phyloP scores from a whole-genome alignment of 35 echinoderm and acorn worm species.

The Apostichopus californicus region DNA sequence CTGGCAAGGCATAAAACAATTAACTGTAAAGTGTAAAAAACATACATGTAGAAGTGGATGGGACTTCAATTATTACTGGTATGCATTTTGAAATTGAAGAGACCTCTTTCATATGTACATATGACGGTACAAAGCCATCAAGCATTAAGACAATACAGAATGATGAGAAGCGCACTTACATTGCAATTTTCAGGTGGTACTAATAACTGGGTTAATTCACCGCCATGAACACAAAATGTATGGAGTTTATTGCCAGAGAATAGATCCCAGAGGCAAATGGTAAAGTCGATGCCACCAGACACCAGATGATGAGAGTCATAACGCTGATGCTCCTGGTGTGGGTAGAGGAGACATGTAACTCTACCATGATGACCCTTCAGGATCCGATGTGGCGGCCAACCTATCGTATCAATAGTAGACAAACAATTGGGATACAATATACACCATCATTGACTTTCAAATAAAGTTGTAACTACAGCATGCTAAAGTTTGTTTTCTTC shows the following conservation, averaged over 20 bases:
- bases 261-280: slow-evolving; percentile 89
- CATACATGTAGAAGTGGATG: too few species aligned
- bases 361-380: slow-evolving; percentile 94
- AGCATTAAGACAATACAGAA: neutral
- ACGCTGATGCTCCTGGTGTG: slow-evolving; percentile 77
- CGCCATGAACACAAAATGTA: slow-evolving; percentile 94
- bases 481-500: too few species aligned
- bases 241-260: slow-evolving; percentile 83
- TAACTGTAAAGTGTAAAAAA: too few species aligned
- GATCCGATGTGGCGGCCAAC: slow-evolving; percentile 98
- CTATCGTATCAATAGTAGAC: slow-evolving; percentile 45
- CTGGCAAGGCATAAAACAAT: too few species aligned
- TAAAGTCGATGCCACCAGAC: slow-evolving; percentile 95
- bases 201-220: slow-evolving; percentile 83
- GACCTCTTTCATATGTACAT: too few species aligned
- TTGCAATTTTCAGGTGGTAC: slow-evolving; percentile 95
- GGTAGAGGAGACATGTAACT: slow-evolving; percentile 93
- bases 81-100: too few species aligned
- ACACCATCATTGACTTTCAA: too few species aligned
- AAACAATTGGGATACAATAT: neutral
- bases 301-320: slow-evolving; percentile 83
- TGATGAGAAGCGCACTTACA: slow-evolving; percentile 53
- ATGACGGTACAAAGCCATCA: neutral
- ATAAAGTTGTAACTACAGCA: too few species aligned
- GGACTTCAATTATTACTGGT: too few species aligned